Percentiles rank a stretch among this genome's conserved stretches.
phyloP scores from a whole-genome alignment of 92 coral and sea anemone genomes.

The Umimayanthus chanpuru region DNA sequence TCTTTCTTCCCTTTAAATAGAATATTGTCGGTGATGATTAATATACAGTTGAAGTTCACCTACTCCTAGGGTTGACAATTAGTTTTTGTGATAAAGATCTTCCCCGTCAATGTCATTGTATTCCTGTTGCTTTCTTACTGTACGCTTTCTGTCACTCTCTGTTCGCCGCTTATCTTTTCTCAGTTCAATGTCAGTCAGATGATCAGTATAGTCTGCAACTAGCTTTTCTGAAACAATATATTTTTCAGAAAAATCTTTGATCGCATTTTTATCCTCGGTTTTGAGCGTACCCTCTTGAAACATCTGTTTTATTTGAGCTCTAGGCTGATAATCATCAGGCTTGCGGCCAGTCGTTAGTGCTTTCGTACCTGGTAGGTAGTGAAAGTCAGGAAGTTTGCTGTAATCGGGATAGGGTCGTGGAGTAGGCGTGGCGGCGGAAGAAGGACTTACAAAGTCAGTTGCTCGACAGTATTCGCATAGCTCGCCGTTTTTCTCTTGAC shows the following conservation, averaged over 20 bases:
- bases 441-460: neutral
- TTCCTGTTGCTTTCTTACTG: slow-evolving; percentile 45
- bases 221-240: no score
- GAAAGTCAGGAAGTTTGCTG: slow-evolving; percentile 60
- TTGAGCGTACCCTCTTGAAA: no score
- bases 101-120: slow-evolving; percentile 39
- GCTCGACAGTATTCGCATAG: no score
- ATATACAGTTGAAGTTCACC: slow-evolving; percentile 42
- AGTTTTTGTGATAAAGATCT: slow-evolving; percentile 32
- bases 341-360: slow-evolving; percentile 53
- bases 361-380: slow-evolving; percentile 55
- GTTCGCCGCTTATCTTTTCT: no score
- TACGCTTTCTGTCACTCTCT: no score
- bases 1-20: slow-evolving; percentile 42
- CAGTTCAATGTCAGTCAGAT: no score
- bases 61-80: slow-evolving; percentile 39
- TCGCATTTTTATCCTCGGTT: no score
- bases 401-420: slow-evolving; percentile 47
- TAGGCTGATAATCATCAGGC: slow-evolving; percentile 63
- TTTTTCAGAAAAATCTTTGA: no score
- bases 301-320: no score
- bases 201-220: no score
- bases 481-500: no score
- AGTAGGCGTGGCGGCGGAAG: neutral
- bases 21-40: slow-evolving; percentile 44